phyloP scores from a whole-genome alignment of 1,140 invertebrate species.

The Euwallacea similis region DNA sequence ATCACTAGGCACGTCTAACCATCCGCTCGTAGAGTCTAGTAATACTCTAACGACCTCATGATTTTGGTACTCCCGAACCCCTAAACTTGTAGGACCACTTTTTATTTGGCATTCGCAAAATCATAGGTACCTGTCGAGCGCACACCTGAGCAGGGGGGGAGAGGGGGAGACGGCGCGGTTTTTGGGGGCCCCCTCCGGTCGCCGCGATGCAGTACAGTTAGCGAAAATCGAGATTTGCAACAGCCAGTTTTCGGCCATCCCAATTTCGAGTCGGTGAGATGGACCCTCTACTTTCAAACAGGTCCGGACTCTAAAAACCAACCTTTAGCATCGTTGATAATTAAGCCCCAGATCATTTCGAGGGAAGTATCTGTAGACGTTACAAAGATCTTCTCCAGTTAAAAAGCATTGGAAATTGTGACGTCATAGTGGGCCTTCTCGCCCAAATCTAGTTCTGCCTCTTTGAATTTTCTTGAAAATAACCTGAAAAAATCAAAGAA shows the following conservation, averaged over 20 bases:
- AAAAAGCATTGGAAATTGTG: too few relatives aligned
- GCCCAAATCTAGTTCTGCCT: too few relatives aligned
- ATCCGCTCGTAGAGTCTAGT: constrained; percentile 53
- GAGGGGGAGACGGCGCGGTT: constrained; percentile 45
- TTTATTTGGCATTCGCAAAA: constrained; percentile 54
- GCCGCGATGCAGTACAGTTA: constrained; percentile 48
- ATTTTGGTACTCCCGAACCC: constrained; percentile 52
- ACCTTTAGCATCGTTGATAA: too few relatives aligned
- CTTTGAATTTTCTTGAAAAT: too few relatives aligned
- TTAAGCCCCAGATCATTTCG: too few relatives aligned
- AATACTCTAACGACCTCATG: constrained; percentile 55
- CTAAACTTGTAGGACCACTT: constrained; percentile 55
- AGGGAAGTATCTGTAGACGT: too few relatives aligned
- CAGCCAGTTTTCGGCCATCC: constrained; percentile 37
- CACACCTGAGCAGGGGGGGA: constrained; percentile 22
- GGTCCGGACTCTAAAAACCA: constrained; percentile 14
- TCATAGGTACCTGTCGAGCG: constrained; percentile 53
- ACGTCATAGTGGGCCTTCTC: too few relatives aligned
- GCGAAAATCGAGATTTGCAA: constrained; percentile 54
- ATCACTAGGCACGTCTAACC: constrained; percentile 50
- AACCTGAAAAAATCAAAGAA: too few relatives aligned
- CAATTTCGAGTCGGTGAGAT: constrained; percentile 29
- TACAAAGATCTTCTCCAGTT: too few relatives aligned
- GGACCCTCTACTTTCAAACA: constrained; percentile 23
- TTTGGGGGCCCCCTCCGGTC: constrained; percentile 32